Evolutionary conservation across 2,888 invertebrate genomes (phyloP).

Genomic region (Spisula subtruncata): DNA sequence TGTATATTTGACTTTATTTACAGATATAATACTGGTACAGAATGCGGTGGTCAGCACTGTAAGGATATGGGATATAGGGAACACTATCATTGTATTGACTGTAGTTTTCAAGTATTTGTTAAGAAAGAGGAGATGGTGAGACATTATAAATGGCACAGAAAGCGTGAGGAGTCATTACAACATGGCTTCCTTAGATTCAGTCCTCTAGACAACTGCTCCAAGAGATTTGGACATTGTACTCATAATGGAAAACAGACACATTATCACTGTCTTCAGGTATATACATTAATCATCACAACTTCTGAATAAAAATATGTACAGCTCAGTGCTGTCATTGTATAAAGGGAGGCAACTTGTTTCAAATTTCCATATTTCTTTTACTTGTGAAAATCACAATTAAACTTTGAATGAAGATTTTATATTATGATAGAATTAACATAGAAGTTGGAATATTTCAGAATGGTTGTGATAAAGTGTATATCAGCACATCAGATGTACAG

Average conservation of each 20-base stretch:
- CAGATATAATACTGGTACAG: conserved; percentile 92
- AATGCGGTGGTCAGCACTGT: conserved; percentile 95
- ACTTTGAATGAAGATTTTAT: neutral
- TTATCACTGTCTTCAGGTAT: conserved; percentile 97
- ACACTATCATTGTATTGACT: conserved; percentile 97
- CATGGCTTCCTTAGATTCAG: conserved; percentile 98
- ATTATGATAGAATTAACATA: neutral
- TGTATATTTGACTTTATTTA: neutral
- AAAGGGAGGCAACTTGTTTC: neutral
- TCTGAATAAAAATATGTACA: neutral
- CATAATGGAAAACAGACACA: conserved; percentile 98
- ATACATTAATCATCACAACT: too few relatives aligned
- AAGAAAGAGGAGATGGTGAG: conserved; percentile 99
- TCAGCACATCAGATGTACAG: conserved; percentile 99
- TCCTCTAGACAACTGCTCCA: conserved; percentile 97
- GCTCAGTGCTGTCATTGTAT: neutral
- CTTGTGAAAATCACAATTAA: neutral
- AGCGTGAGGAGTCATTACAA: conserved; percentile 97
- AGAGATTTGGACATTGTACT: conserved; percentile 93
- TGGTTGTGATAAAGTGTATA: conserved; percentile 94
- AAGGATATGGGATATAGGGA: conserved; percentile 96
- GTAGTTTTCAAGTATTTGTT: conserved; percentile 93
- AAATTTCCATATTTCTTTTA: neutral
- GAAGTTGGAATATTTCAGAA: conserved; percentile 86
- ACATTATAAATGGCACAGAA: conserved; percentile 99